phyloP scores from a whole-genome alignment of 2,113 vertebrate genomes.

The Hemichromis elongatus region DNA sequence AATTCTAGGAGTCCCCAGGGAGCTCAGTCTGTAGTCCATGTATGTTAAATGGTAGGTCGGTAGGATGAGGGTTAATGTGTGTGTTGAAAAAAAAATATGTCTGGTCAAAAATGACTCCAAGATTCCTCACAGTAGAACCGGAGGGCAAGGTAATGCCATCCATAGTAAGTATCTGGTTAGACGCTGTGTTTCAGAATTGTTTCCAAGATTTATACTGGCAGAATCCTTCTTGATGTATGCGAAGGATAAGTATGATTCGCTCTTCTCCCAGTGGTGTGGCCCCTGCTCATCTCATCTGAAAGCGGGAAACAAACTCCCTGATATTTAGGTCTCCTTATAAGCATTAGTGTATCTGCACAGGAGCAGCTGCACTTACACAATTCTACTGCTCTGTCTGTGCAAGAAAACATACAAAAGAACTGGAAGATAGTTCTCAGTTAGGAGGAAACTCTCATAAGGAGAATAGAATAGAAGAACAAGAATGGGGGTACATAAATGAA shows the following conservation, averaged over 20 bases:
- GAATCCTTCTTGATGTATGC: background rate
- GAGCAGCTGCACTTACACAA: background rate
- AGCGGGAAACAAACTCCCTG: background rate
- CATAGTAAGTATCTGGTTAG: background rate
- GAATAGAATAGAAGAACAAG: background rate
- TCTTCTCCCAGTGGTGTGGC: background rate
- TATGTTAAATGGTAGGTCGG: background rate
- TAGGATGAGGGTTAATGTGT: background rate
- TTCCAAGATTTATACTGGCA: background rate
- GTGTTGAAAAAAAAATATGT: background rate
- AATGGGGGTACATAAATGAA: background rate
- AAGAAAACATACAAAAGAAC: background rate
- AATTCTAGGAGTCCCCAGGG: background rate
- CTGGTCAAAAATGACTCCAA: accelerated
- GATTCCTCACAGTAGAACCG: background rate
- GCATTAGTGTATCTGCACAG: background rate
- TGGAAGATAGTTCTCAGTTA: background rate
- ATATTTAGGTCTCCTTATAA: background rate
- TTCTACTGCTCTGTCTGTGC: background rate
- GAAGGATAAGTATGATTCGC: background rate
- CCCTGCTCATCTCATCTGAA: background rate
- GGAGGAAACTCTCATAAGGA: background rate
- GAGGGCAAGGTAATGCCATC: background rate
- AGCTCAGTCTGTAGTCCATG: background rate
- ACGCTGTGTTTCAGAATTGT: background rate